These are phyloP conservation scores for Drosophila mimica DNA, from an alignment of 2,888 invertebrate genomes.

Conservation along the genomic window DNA sequence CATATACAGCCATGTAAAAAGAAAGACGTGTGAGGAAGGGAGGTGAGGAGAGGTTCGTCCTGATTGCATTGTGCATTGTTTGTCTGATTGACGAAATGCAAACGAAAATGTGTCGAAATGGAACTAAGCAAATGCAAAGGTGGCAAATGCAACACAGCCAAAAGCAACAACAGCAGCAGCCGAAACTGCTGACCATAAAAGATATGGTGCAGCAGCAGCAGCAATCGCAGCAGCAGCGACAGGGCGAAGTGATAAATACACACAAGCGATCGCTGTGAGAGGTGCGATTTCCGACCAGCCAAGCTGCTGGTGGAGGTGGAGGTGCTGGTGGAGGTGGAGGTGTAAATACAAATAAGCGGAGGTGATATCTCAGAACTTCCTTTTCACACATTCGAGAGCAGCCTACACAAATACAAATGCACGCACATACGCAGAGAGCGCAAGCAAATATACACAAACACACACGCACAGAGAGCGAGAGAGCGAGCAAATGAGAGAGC, in stretches of 20 bases:
- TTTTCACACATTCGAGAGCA: constrained; percentile 77
- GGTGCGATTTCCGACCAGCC: constrained; percentile 65
- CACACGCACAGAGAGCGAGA: background rate
- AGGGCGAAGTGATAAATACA: constrained; percentile 58
- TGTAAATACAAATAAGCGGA: constrained; percentile 79
- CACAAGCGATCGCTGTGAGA: constrained; percentile 32
- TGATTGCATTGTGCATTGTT: constrained; percentile 75
- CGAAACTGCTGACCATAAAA: constrained; percentile 65
- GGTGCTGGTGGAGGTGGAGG: constrained; percentile 33
- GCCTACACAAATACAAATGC: constrained; percentile 67
- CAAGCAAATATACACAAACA: background rate
- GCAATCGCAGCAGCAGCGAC: constrained; percentile 27
- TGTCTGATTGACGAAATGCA: constrained; percentile 80
- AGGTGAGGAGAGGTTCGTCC: constrained; percentile 47
- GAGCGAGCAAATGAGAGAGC: constrained; percentile 8
- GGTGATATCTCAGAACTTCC: constrained; percentile 81
- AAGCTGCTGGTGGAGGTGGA: constrained; percentile 22
- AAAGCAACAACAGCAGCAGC: constrained; percentile 19
- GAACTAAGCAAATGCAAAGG: constrained; percentile 78
- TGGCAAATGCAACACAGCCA: constrained; percentile 61
- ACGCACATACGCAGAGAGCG: constrained; percentile 16
- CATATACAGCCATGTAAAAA: constrained; percentile 3
- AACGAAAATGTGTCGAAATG: constrained; percentile 80
- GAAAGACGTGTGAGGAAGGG: constrained; percentile 13
- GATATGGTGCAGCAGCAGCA: constrained; percentile 33